Base-by-base conservation (phyloP, 2,888 invertebrate species). In the Agapetus fuscipes region DNA sequence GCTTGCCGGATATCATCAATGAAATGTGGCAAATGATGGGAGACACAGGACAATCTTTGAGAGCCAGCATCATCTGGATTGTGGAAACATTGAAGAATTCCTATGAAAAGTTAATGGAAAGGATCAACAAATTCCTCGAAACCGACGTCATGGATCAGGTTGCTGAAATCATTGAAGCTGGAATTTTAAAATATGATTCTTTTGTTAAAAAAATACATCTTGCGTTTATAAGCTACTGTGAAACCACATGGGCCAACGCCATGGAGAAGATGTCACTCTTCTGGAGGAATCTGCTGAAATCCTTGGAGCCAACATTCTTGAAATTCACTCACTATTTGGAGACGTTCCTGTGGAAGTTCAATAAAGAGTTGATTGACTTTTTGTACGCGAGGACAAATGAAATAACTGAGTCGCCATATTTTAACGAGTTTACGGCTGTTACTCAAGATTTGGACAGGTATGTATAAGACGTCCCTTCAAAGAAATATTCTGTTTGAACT, bases 21-120 rank as follows among this genome's bases (percentile, higher is more conserved):
- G 88, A 88, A 57, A 73, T 88, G 54, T 86, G 84, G 83, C 83
- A 83, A 3, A 78, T 84, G 51, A 83, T 88, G 83, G 88, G 87
- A 0, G 85, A 86, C 37, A 86, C 87, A 0, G 86, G 86, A 6
- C 73, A 80, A 49, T 84, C 84, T 0, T 74, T 88, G 13, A 78
- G 83, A 31, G 78, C 83, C 48, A 84, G 84, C 48, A 63, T 88
- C 7, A 61, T 78, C 0, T 85, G 80, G 76, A 71, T 85, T 0
- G 78, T 85, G 1, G 80, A 83, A 44, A 75, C 78, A 43, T 69
- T 85, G 1, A 84, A 83, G 54, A 69, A 62, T 28, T 80, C 80
- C 1, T 85, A 85, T 52, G 71, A 78, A 15, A 82, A 80, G 52
- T 68, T 81, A 11, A 63, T 81, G 6, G 78, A 83, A 15, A 76